These are phyloP conservation scores for Drosophila setosimentum DNA, from an alignment of 2,888 invertebrate species.

Conservation along the genomic window DNA sequence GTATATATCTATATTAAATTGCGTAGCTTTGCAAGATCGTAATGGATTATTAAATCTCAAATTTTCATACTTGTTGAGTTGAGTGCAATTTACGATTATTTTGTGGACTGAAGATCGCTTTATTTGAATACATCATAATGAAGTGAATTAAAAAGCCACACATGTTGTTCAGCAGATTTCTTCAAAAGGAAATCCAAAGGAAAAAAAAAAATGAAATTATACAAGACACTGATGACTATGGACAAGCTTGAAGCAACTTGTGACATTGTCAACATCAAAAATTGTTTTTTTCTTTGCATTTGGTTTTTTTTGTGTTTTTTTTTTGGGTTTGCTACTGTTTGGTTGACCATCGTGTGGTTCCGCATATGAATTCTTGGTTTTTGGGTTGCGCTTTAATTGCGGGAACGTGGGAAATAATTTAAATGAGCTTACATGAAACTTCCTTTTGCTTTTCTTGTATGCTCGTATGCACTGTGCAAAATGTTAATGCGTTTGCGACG, in stretches of 20 bases:
- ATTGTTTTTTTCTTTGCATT: background rate
- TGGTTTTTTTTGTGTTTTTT: background rate
- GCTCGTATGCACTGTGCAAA: constrained; percentile 28
- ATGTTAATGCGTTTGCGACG: constrained; percentile 39
- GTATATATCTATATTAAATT: background rate
- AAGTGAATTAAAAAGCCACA: constrained; percentile 79
- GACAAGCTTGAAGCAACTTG: constrained; percentile 49
- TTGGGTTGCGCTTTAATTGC: constrained; percentile 69
- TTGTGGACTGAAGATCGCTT: constrained; percentile 26
- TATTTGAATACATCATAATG: constrained; percentile 60
- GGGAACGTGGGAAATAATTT: constrained; percentile 77
- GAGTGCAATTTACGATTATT: background rate
- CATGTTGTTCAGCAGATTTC: constrained; percentile 68
- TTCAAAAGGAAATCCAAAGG: constrained; percentile 35
- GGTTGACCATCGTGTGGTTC: constrained; percentile 26
- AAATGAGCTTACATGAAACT: constrained; percentile 62
- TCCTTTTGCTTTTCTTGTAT: constrained; percentile 32
- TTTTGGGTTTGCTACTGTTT: constrained; percentile 17
- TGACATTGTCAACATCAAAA: constrained; percentile 58
- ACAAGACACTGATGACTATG: constrained; percentile 46
- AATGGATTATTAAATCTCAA: background rate
- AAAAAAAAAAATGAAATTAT: constrained; percentile 38
- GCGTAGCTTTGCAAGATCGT: background rate
- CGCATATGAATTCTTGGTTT: constrained; percentile 33
- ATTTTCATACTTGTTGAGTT: too few species aligned